Evolutionary conservation across 1,140 invertebrate genomes (phyloP), one percentile per base, ranked within the genome.

Genomic region (Plutomurus gul): DNA sequence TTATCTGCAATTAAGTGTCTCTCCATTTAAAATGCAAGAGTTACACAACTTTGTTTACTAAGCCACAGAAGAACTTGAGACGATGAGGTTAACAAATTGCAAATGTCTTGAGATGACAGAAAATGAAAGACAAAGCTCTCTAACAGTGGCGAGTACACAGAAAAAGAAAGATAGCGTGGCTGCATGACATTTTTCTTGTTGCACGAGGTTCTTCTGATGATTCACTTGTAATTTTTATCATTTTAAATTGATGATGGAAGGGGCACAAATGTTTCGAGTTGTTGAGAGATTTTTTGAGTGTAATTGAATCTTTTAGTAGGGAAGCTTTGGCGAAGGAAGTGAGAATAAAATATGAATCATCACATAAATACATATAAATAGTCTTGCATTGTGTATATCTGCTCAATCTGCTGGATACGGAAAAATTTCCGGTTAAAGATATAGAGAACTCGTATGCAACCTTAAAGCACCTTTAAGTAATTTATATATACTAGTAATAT

Each of bases 271-370:
- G 56, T 18, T 65, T 30, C 16, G 4, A 65, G 30, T 65, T 65
- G 56, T 18, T 65, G 56, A 65, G 20, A 65, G 56, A 65, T 25
- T 33, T 30, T 25, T 33, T 30, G 27, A 65, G 11, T 60, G 51
- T 5, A 60, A 65, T 65, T 65, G 30, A 65, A 27, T n/a, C n/a
- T n/a, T n/a, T n/a, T n/a, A n/a, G 16, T 22, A 65, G 56, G 27
- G 30, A 33, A 16, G 18, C 10, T 36, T 30, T n/a, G 18, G 4
- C 8, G 13, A 65, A 65, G 18, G 56, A 65, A 33, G n/a, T 22
- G 27, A 27, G 30, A 65, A 36, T 65, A 30, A 65, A 65, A 65
- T 65, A 33, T 65, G 56, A 65, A 65, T 65, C 56, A 65, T 65
- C 56, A 65, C 27, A 33, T 65, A 33, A 16, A 33, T n/a, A 30